Base-by-base conservation (phyloP, 2,113 vertebrate species). In the Chaenogobius annularis region DNA sequence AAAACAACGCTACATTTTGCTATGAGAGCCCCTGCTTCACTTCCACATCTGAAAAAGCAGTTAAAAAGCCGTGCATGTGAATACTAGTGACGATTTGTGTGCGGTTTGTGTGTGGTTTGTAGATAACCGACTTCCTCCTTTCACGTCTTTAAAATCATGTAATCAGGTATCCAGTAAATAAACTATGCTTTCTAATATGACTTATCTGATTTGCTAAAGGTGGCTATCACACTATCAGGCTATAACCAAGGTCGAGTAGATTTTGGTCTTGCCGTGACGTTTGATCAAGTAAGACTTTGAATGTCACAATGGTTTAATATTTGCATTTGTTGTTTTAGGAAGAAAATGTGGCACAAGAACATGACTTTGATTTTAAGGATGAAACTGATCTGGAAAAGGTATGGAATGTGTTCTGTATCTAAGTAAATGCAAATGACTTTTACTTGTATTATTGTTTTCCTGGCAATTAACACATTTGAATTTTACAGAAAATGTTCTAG, bases 361-460 rank as follows among this genome's bases (percentile, higher is more conserved):
- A 86, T 48, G 43, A 31, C 72, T 83, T 75, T 77, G 64, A 71
- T 66, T 58, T 88, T 59, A 77, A 89, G 47, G 81, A 83, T 44
- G 62, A 83, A 13, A 71, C 55, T 54, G 88, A 90, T 70, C 78
- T 92, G 82, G 89, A 92, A 47, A 87, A 90, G 83, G 89, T 91
- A 83, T 23, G 55, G 11, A 6, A 20, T 50, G 5, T 50, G 7
- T 19, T 46, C 10, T 2, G 13, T 46, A 12, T 46, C 44, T 31
- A 31, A 13, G 3, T 40, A 40, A 6, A 40, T 7, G 37, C 37
- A 40, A 40, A 40, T 40, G 8, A 40, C 3, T 40, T 40, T 40
- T 3, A 7, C 37, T 40, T 40, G 6, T 46, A 11, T 11, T 46
- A 11, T 11, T 46, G 2, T 46, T 46, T 46, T 46, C 1, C 44